A percentile compares a stretch with the other conserved stretches of the same genome.
These are phyloP conservation scores for Trematomus bernacchii DNA, from an alignment of 2,797 vertebrate genomes.

Conservation along the genomic window DNA sequence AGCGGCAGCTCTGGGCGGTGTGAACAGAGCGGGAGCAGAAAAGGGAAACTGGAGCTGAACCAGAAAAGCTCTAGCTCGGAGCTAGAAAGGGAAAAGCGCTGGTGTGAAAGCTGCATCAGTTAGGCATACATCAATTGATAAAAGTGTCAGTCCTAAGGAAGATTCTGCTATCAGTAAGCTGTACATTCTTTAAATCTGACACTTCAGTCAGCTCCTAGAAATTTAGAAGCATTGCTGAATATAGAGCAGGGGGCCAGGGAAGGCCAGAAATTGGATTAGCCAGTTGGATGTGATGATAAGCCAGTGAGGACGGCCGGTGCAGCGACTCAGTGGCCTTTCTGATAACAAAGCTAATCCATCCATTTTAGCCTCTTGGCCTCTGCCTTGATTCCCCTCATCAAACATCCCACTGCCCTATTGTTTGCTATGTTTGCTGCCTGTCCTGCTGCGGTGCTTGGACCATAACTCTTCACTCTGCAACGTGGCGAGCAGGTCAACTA, in stretches of 20 bases:
- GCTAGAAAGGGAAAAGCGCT: too few species aligned
- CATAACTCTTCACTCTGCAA: conserved; percentile 73
- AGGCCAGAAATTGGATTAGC: conserved; percentile 68
- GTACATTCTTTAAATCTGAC: conserved; percentile 26
- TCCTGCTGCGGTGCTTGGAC: conserved; percentile 49
- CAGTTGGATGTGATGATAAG: conserved; percentile 72
- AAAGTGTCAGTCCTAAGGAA: not conserved
- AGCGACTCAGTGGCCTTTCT: conserved; percentile 60
- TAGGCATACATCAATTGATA: not conserved
- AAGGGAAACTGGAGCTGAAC: too few species aligned
- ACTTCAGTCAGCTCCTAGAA: conserved; percentile 21
- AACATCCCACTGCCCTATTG: conserved; percentile 71
- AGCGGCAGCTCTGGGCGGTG: too few species aligned
- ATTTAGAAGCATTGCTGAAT: conserved; percentile 44
- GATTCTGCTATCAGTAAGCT: not conserved
- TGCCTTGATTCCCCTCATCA: conserved; percentile 76
- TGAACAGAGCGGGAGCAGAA: too few species aligned
- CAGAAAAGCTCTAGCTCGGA: too few species aligned
- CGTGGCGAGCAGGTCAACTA: conserved; percentile 68
- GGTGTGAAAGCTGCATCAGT: too few species aligned
- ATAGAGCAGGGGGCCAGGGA: conserved; percentile 32
- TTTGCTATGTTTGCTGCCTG: conserved; percentile 70
- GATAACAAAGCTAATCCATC: conserved; percentile 79
- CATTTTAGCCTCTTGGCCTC: conserved; percentile 74
- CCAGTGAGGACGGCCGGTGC: conserved; percentile 50